Base-by-base conservation (phyloP, 2,888 invertebrate species). In the Tineola bisselliella region DNA sequence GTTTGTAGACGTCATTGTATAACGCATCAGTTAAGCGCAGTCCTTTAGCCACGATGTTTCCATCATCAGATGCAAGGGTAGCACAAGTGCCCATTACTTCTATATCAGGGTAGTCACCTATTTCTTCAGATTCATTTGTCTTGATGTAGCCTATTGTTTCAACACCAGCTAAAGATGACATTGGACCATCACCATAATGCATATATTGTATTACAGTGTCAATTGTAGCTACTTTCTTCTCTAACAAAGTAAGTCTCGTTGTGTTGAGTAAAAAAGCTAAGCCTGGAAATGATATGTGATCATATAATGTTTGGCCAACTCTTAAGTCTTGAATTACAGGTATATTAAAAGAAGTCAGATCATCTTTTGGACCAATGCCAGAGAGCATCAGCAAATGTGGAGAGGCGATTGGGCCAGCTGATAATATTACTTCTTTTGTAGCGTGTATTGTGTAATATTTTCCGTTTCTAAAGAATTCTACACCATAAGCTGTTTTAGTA, bases 401-500 rank as follows among this genome's bases (percentile, higher is more conserved):
- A 0, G 94, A 91, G 75, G 93, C 93, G 64, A 96, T 91, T 0
- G 94, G 90, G 0, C 95, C 94, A 0, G 92, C 93, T 8, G 92
- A 91, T 8, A 90, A 66, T 54, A 90, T 83, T 0, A 90, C 88
- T 73, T 90, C 90, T 65, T 88, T 90, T 0, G 72, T 78, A 6
- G 84, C 84, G 63, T 67, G 66, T 48, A 84, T 79, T 64, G 70
- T 69, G 64, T 81, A 81, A 2, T 91, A 52, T 87, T 90, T 66
- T 15, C 79, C 77, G 17, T 77, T 77, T 64, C 72, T 77, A 33
- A 73, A 66, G 62, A 81, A 81, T 68, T 80, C 76, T 1, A 84
- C 78, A 2, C 84, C 84, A 5, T 67, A 63, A 10, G 83, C 83
- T 11, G 72, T 76, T 70, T 87, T 89, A 0, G 84, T 88, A 0